Evolutionary conservation across 2,888 invertebrate species (phyloP), one percentile per base, ranked within the genome.

Genomic region (Drosophila rubida): DNA sequence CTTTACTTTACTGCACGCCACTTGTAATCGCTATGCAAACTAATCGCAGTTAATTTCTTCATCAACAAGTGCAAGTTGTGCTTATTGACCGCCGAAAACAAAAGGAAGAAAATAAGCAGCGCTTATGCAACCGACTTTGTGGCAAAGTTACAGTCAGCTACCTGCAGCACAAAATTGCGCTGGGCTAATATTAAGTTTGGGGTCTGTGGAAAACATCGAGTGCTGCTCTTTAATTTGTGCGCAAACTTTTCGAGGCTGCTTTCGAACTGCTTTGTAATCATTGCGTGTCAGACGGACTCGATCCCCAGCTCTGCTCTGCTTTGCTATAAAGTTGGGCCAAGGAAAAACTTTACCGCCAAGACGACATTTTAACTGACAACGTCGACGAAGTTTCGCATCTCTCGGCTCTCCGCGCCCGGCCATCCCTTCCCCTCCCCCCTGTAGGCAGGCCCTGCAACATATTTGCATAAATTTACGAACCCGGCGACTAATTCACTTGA

Each of bases 261-360:
- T n/a, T n/a, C 30, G n/a, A 75, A 69, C 65, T 73, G 71, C 68
- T 71, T 73, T 78, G 82, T 81, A 85, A 81, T 85, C 85, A 81
- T 85, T 60, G 70, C 64, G 51, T 78, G 75, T 66, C 77, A 57
- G 45, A 35, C 35, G 46, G 30, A 30, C 44, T 54, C 30, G 54
- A 54, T 32, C 19, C 30, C 32, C 42, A 11, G 0, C 54, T 32
- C 30, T 19, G n/a, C 19, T 19, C 19, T 19, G 45, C 45, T 55
- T 45, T 16, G 45, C 30, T 30, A 32, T 11, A 30, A 50, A 64
- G 55, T 64, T 46, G 16, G 37, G 37, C 32, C 66, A 32, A 32
- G 32, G 32, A 11, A 37, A 81, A 81, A 82, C 71, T 82, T 85
- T 76, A 70, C 77, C 79, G 69, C 72, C 78, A 68, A 65, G 74